These are phyloP conservation scores for Anguilla megastoma DNA, from an alignment of 2,797 vertebrate genomes.

Conservation along the genomic window DNA sequence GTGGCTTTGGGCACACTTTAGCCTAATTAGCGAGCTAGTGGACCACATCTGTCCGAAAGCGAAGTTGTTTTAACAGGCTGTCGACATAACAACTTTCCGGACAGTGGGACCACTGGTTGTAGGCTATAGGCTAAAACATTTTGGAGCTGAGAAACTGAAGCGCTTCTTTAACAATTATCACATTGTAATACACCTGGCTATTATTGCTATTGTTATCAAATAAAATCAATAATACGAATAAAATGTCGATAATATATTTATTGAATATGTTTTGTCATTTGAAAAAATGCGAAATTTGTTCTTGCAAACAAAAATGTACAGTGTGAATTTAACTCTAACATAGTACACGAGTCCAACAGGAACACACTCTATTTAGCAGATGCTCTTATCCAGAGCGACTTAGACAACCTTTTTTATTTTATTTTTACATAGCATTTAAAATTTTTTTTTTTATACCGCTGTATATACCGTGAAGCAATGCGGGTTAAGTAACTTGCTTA, in stretches of 20 bases:
- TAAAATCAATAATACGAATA: not conserved
- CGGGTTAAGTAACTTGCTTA: too few relatives aligned
- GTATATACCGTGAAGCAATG: too few relatives aligned
- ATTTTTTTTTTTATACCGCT: too few relatives aligned
- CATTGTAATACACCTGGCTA: not conserved
- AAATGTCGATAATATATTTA: not conserved
- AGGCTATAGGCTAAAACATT: not conserved
- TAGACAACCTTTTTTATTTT: too few relatives aligned
- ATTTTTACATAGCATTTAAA: too few relatives aligned
- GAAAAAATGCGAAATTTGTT: not conserved
- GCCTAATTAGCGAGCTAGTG: not conserved
- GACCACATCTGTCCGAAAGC: not conserved
- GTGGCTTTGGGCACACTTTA: not conserved
- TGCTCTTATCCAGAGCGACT: too few relatives aligned
- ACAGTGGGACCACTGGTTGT: not conserved
- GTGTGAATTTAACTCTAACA: too few relatives aligned
- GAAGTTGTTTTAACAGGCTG: constrained; percentile 3
- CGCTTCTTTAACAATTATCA: not conserved
- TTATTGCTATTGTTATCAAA: not conserved
- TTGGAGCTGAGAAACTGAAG: not conserved
- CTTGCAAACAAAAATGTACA: not conserved
- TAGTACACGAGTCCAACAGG: too few relatives aligned
- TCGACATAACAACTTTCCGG: constrained; percentile 15
- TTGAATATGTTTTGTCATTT: not conserved
- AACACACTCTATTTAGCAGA: too few relatives aligned